Evolutionary conservation across 2,113 vertebrate species (phyloP).

Genomic region (Kobus ellipsiprymnus): DNA sequence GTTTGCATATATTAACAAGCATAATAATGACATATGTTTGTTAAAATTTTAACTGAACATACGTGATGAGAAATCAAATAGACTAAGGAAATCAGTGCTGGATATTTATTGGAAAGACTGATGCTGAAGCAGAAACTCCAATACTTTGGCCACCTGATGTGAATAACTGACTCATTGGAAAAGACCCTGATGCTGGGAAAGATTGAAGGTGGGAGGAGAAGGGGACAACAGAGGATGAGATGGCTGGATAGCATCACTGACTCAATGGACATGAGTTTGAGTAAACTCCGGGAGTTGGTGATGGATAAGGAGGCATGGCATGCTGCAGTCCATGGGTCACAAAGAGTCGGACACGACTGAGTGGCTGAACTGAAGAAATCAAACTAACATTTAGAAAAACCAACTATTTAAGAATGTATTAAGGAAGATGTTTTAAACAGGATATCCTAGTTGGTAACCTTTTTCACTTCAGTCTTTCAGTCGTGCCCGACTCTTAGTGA

Average conservation of each 20-base stretch:
- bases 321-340: neutral
- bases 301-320: rapidly evolving
- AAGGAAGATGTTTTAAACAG: neutral
- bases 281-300: neutral
- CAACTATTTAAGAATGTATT: neutral
- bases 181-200: neutral
- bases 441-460: neutral
- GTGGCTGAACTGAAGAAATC: neutral
- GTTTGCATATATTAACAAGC: neutral
- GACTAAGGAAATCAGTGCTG: neutral
- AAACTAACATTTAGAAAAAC: neutral
- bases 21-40: neutral
- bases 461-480: neutral
- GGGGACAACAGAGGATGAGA: neutral
- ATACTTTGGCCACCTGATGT: neutral
- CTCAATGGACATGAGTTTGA: neutral
- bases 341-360: neutral
- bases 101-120: neutral
- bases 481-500: no score
- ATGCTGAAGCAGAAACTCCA: neutral
- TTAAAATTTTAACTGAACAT: neutral
- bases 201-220: neutral
- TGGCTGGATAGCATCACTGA: neutral
- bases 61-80: neutral
- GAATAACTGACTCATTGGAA: neutral